Conservation (phyloP, 2,888 invertebrate genomes). For the Apamea crenata region DNA sequence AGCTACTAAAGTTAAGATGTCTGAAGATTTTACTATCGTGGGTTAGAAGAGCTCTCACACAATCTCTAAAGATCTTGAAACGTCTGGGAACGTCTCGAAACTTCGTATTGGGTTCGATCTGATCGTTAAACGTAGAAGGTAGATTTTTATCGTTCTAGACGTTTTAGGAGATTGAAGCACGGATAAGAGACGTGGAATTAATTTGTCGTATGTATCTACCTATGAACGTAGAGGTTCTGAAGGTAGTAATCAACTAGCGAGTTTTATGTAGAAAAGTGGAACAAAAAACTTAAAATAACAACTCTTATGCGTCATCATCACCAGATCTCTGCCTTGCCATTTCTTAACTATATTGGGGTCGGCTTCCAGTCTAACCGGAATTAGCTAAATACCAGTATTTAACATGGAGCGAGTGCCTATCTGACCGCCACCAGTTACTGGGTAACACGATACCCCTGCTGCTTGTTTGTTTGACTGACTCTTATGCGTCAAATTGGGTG, state of each 20-base stretch:
- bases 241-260: background rate
- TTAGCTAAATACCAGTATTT: background rate
- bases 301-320: too few species aligned
- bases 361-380: too few species aligned
- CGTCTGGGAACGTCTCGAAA: constrained; percentile 41
- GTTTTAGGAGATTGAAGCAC: constrained; percentile 38
- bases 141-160: constrained; percentile 54
- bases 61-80: constrained; percentile 52
- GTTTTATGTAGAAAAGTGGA: too few species aligned
- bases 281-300: background rate
- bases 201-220: constrained; percentile 5
- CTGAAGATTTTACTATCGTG: constrained; percentile 54
- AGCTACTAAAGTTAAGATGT: constrained; percentile 47
- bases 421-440: background rate
- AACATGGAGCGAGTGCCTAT: background rate
- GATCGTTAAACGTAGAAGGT: constrained; percentile 51
- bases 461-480: background rate
- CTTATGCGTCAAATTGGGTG: background rate
- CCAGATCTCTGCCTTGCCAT: background rate
- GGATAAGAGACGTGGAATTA: constrained; percentile 11
- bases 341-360: background rate
- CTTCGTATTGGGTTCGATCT: constrained; percentile 55
- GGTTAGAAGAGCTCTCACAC: constrained; percentile 31
- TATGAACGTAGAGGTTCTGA: background rate
- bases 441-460: background rate